Evolutionary conservation across 1,140 invertebrate genomes (phyloP), one percentile per base, ranked within the genome.

Genomic region (Drosophila sechellia): DNA sequence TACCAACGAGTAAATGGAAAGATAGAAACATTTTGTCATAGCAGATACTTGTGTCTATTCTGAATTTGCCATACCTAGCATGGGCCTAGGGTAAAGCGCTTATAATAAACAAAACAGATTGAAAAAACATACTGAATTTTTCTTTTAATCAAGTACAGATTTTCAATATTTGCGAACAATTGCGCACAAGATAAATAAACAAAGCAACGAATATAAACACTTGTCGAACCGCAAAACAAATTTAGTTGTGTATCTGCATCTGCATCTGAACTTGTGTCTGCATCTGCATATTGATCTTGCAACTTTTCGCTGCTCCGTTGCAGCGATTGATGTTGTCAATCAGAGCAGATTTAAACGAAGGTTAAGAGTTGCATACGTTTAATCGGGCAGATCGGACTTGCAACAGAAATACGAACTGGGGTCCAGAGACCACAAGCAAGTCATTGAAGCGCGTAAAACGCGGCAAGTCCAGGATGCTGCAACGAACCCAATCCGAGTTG

Each of bases 341-440:
- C 83, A 87, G 83, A 83, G 84, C 66, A 71, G 58, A 87, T 81
- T 83, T 87, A 89, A 87, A 68, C 76, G 79, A 87, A 87, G 83
- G 83, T 89, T 87, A 83, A 89, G 76, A 89, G 83, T 79, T 87
- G 83, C 84, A 87, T 87, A 89, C 83, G 83, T 57, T 87, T 87
- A 87, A 89, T 87, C 83, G 77, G 20, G 43, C 27, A 46, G 61
- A 46, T 35, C 40, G 49, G 8, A 31, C 27, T 31, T 12, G 31
- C 31, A 5, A 35, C 27, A 35, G 31, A 35, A 42, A 55, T 34
- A 61, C 68, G 72, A 77, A 42, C 48, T 37, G 54, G n/a, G 43
- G 25, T 8, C n/a, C 25, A 11, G 48, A 34, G 65, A 46, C 71
- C 64, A 46, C 74, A 81, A 52, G 48, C 75, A 58, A 81, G 68